Evolutionary conservation across 2,888 invertebrate genomes (phyloP), one percentile per base, ranked within the genome.

Genomic region (Drosophila demipolita): DNA sequence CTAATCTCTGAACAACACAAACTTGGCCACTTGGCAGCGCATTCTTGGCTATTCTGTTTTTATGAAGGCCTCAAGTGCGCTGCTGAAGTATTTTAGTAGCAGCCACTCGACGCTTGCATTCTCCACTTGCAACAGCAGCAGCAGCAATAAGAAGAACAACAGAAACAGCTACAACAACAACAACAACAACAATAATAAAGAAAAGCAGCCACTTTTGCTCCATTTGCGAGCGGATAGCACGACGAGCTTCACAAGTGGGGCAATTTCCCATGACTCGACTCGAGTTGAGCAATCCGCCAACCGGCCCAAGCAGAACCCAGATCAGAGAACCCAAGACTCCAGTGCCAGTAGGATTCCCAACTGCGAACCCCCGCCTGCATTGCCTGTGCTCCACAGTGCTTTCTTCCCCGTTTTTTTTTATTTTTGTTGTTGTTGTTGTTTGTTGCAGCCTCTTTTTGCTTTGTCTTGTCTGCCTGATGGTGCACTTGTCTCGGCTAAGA

Each of bases 401-500:
- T 12, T 42, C 33, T 38, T 4, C 29, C 32, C 42, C 15, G 11
- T 9, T 35, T 11, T 8, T 26, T 7, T 15, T 26, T 32, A 23
- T 23, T 17, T 40, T 20, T 54, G 12, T 23, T 9, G 29, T 36
- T 33, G 29, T 48, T 29, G 50, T 17, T 23, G 9, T 29, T 36
- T 33, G 29, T 48, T 29, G 50, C 23, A 32, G n/a, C 42, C 55
- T 58, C 35, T 20, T 38, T 32, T 53, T 59, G 64, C 33, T 65
- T 49, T 73, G 50, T 32, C 78, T 60, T 66, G 66, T 61, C 59
- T 62, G 78, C 64, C 82, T 82, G 75, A 73, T 82, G 77, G 67
- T 87, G 84, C 84, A 90, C 89, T 86, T 89, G 89, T 84, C 69
- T 79, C 77, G 79, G 83, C 88, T 86, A 90, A 91, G 91, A 90